Evolutionary conservation across 1,140 invertebrate species (phyloP).

Genomic region (Megathymus violae): DNA sequence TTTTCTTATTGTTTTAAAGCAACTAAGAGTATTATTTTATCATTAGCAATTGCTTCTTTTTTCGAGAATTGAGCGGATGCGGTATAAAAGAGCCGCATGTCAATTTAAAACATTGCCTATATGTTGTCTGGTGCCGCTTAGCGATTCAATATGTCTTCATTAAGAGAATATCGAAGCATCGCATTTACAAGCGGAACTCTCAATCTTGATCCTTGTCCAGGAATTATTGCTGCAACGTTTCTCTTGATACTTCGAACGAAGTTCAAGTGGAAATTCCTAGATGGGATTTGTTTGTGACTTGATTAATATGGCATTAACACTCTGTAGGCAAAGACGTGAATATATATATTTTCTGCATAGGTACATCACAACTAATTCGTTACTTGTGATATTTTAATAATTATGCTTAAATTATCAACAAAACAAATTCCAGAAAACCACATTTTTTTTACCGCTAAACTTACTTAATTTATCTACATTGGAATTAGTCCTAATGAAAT

Average conservation of each 20-base stretch:
- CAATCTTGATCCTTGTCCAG: conserved; percentile 60
- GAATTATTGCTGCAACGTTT: conserved; percentile 42
- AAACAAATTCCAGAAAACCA: too few relatives aligned
- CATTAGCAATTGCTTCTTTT: conserved; percentile 41
- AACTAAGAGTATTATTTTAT: conserved; percentile 33
- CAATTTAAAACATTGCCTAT: conserved; percentile 79
- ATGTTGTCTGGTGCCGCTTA: conserved; percentile 73
- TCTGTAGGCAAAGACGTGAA: not conserved
- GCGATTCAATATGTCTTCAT: conserved; percentile 82
- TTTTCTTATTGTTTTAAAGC: conserved; percentile 20
- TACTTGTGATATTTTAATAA: too few relatives aligned
- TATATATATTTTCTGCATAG: too few relatives aligned
- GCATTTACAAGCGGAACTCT: conserved; percentile 75
- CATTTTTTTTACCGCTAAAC: too few relatives aligned
- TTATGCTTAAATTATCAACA: too few relatives aligned
- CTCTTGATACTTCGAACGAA: conserved; percentile 62
- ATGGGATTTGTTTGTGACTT: conserved; percentile 36
- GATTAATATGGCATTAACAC: not conserved
- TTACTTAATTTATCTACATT: too few relatives aligned
- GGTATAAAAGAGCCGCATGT: conserved; percentile 73
- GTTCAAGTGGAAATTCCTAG: conserved; percentile 31
- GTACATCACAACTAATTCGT: too few relatives aligned
- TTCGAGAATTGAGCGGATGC: conserved; percentile 59
- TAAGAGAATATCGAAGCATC: conserved; percentile 77
- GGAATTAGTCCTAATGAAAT: too few relatives aligned